These are phyloP conservation scores for Diploscapter pachys DNA, from an alignment of 1,140 invertebrate genomes.

Conservation along the genomic window DNA sequence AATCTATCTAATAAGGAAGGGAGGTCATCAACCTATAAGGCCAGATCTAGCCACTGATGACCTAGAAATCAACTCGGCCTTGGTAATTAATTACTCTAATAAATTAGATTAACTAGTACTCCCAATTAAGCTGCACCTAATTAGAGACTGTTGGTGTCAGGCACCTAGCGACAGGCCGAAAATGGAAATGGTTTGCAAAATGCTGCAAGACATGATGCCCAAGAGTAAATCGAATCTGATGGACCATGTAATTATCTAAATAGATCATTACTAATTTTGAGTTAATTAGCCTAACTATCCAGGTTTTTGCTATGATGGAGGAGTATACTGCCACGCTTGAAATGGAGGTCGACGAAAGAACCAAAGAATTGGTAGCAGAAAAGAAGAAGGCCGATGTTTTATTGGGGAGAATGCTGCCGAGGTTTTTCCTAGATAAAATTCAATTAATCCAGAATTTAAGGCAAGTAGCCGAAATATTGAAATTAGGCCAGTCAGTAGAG, in stretches of 20 bases:
- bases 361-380: conserved; percentile 85
- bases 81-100: conserved; percentile 16
- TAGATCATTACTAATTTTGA: too few species aligned
- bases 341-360: conserved; percentile 81
- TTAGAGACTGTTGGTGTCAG: conserved; percentile 68
- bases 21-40: conserved; percentile 15
- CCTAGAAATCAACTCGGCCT: conserved; percentile 24
- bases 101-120: neutral
- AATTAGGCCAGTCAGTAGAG: conserved; percentile 42
- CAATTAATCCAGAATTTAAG: conserved; percentile 21
- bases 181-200: conserved; percentile 65
- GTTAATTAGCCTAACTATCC: neutral
- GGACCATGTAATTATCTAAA: conserved; percentile 67
- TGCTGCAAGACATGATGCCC: too few species aligned
- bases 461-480: conserved; percentile 44
- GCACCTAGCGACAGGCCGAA: conserved; percentile 81
- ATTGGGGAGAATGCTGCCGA: conserved; percentile 82
- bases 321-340: conserved; percentile 79
- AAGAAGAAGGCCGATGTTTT: conserved; percentile 89
- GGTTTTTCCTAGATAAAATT: conserved; percentile 48
- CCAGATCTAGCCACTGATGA: conserved; percentile 27
- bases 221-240: conserved; percentile 68
- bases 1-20: conserved; percentile 38
- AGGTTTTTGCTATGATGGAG: conserved; percentile 76
- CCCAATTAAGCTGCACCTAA: conserved; percentile 6